Percentiles rank a stretch among this genome's conserved stretches.
These are phyloP conservation scores for Hipparchia sbordonii DNA, from an alignment of 2,888 invertebrate genomes.

Conservation along the genomic window DNA sequence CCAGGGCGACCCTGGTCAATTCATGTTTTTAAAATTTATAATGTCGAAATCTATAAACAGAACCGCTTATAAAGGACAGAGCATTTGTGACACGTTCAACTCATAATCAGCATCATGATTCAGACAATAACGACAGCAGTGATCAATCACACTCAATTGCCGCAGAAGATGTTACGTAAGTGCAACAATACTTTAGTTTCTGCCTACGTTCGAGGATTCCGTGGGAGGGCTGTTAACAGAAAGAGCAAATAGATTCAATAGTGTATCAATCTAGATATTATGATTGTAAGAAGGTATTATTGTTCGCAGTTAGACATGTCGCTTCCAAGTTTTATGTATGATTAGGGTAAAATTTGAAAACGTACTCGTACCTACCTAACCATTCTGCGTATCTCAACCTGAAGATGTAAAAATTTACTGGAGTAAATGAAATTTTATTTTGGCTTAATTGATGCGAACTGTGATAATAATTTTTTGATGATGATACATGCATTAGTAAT, in stretches of 20 bases:
- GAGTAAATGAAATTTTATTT: too few species aligned
- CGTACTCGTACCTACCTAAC: too few species aligned
- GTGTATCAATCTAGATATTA: conserved; percentile 10
- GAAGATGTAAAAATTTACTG: too few species aligned
- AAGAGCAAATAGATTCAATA: conserved; percentile 18
- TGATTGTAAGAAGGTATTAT: background rate
- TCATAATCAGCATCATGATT: conserved; percentile 51
- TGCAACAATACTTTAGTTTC: conserved; percentile 34
- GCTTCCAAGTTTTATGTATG: too few species aligned
- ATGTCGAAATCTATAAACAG: conserved; percentile 23
- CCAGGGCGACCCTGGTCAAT: background rate
- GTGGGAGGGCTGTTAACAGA: conserved; percentile 29
- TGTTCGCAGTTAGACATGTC: too few species aligned
- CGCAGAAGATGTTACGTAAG: conserved; percentile 39
- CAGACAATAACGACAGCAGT: conserved; percentile 58
- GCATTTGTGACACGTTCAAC: conserved; percentile 34
- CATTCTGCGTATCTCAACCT: too few species aligned
- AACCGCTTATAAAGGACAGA: conserved; percentile 26
- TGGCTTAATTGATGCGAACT: too few species aligned
- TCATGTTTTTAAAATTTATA: background rate
- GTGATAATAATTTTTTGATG: background rate
- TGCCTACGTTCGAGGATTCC: conserved; percentile 35
- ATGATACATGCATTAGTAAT: background rate
- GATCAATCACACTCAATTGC: conserved; percentile 74
- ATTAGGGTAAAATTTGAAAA: too few species aligned